These are phyloP conservation scores for Sphenodon punctatus DNA, from an alignment of 2,797 vertebrate genomes.

Conservation along the genomic window DNA sequence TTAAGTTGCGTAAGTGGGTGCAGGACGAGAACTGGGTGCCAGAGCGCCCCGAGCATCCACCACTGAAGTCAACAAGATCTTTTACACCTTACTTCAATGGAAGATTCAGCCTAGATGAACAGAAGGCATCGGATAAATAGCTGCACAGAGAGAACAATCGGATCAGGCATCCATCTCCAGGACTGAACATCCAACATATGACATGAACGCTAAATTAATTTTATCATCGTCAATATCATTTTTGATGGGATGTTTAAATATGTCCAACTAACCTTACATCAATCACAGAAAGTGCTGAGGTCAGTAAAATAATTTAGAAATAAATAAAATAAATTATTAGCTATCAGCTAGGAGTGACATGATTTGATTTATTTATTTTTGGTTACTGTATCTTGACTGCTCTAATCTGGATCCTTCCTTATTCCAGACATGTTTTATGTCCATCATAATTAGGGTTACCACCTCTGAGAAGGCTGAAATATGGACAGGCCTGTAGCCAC, in stretches of 20 bases:
- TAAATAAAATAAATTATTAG: neutral
- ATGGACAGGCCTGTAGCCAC: no score
- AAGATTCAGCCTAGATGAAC: neutral
- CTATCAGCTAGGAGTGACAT: neutral
- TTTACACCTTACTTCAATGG: neutral
- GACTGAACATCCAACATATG: neutral
- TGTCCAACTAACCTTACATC: neutral
- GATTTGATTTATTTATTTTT: neutral
- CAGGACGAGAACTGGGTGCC: no score
- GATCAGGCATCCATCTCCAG: neutral
- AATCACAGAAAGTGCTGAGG: neutral
- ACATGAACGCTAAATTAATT: neutral
- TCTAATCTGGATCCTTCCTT: no score
- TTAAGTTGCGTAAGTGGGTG: no score
- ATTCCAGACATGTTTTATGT: no score
- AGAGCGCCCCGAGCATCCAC: no score
- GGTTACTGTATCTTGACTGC: neutral
- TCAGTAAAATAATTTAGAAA: neutral
- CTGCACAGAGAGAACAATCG: neutral
- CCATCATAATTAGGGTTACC: no score
- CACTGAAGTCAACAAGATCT: no score
- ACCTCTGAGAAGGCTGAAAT: no score
- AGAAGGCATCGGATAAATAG: neutral
- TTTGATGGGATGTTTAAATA: neutral
- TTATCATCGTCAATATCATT: neutral